Conservation (phyloP, 1,140 invertebrate species). For the Trichoplusia ni region DNA sequence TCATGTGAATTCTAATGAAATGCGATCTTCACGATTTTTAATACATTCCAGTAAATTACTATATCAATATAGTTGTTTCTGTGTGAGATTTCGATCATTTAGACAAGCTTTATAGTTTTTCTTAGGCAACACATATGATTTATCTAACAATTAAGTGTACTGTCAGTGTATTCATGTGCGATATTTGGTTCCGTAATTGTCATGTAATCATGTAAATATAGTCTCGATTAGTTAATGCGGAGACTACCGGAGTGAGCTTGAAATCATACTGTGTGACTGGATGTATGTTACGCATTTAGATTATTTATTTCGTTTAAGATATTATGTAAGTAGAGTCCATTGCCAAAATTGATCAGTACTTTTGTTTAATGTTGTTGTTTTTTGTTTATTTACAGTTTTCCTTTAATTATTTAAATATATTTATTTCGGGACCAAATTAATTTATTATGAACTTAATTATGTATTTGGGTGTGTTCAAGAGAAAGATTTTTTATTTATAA, state of each 20-base stretch:
- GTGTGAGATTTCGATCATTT: slow-evolving; percentile 53
- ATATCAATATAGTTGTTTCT: slow-evolving; percentile 55
- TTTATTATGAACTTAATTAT: slow-evolving; percentile 79
- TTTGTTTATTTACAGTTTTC: slow-evolving; percentile 67
- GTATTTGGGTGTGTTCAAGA: slow-evolving; percentile 75
- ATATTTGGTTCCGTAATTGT: slow-evolving; percentile 63
- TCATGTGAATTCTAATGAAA: slow-evolving; percentile 51
- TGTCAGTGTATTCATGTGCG: slow-evolving; percentile 61
- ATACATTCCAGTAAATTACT: slow-evolving; percentile 76
- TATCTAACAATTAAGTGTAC: slow-evolving; percentile 58
- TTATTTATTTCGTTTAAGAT: slow-evolving; percentile 76
- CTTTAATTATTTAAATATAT: slow-evolving; percentile 76
- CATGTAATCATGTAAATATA: slow-evolving; percentile 66
- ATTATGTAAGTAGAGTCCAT: slow-evolving; percentile 74
- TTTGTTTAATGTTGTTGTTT: slow-evolving; percentile 70
- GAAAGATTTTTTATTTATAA: slow-evolving; percentile 77
- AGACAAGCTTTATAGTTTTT: slow-evolving; percentile 55
- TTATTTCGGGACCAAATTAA: slow-evolving; percentile 81
- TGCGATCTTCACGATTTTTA: slow-evolving; percentile 55
- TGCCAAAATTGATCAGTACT: slow-evolving; percentile 79
- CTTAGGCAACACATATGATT: slow-evolving; percentile 63
- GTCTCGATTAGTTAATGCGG: slow-evolving; percentile 56
- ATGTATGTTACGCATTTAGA: slow-evolving; percentile 64
- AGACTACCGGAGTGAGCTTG: slow-evolving; percentile 55
- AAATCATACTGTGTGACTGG: slow-evolving; percentile 60